A percentile compares a stretch with the other conserved stretches of the same genome.
Conservation (phyloP, 1,140 invertebrate genomes). For the Diprion similis region DNA sequence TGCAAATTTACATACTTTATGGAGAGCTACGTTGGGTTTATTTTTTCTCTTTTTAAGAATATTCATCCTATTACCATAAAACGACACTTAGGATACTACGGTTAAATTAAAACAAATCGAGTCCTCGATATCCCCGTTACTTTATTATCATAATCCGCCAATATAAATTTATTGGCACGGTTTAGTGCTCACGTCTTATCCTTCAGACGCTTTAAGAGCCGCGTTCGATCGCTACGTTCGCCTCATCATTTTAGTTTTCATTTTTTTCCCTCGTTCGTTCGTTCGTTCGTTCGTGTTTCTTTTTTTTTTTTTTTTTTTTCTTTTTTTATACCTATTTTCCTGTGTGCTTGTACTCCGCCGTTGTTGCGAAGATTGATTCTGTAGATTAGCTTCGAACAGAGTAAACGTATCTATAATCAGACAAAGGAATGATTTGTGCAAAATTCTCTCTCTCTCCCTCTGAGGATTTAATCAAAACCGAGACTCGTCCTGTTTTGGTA, state of each 20-base stretch:
- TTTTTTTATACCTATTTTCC: neutral
- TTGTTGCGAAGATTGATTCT: no score
- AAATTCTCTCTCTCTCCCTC: neutral
- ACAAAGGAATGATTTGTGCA: neutral
- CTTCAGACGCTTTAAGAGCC: slow-evolving; percentile 4
- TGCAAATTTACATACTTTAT: no score
- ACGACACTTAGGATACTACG: slow-evolving; percentile 26
- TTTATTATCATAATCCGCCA: slow-evolving; percentile 31
- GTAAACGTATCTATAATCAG: no score
- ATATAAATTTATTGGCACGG: slow-evolving; percentile 33
- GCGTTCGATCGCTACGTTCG: slow-evolving; percentile 13
- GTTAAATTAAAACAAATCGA: slow-evolving; percentile 25
- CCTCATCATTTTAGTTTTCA: slow-evolving; percentile 14
- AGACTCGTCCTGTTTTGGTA: neutral
- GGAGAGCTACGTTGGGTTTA: neutral
- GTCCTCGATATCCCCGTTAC: neutral
- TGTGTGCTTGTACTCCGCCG: neutral
- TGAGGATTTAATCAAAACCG: neutral
- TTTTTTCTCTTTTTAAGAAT: neutral
- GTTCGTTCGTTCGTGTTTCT: neutral
- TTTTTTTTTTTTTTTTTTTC: neutral
- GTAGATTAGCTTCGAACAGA: no score
- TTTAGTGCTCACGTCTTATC: slow-evolving; percentile 17
- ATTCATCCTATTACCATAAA: slow-evolving; percentile 11
- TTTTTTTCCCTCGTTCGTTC: neutral